Percentiles rank a stretch among this genome's conserved stretches.
These are phyloP conservation scores for Hemibagrus wyckioides DNA, from an alignment of 2,113 vertebrate genomes.

Conservation along the genomic window DNA sequence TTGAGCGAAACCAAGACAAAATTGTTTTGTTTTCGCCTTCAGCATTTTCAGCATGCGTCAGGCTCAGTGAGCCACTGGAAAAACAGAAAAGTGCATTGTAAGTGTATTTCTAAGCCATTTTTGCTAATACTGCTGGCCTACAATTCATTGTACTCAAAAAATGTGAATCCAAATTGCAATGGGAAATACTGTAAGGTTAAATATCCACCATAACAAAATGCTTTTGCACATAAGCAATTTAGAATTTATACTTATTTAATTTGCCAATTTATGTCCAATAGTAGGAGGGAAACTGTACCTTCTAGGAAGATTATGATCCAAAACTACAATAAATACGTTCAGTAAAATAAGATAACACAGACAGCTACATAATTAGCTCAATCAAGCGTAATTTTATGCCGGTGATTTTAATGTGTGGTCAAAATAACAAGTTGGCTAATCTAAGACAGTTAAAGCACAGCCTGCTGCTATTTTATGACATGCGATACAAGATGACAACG, in stretches of 20 bases:
- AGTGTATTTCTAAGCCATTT: slow-evolving; percentile 37
- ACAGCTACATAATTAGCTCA: background rate
- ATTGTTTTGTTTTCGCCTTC: slow-evolving; percentile 4
- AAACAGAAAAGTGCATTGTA: slow-evolving; percentile 31
- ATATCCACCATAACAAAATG: background rate
- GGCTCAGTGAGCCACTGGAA: slow-evolving; percentile 22
- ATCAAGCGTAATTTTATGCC: background rate
- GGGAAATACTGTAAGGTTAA: slow-evolving; percentile 1
- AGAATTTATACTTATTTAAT: background rate
- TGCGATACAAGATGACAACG: slow-evolving; percentile 21
- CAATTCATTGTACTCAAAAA: background rate
- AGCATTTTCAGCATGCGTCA: slow-evolving; percentile 10
- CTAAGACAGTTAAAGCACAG: background rate
- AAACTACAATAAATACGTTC: background rate
- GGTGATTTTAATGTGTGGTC: background rate
- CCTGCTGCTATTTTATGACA: slow-evolving; percentile 3
- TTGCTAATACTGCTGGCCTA: slow-evolving; percentile 9
- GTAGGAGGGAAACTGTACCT: background rate
- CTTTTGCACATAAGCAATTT: background rate
- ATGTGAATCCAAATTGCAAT: background rate
- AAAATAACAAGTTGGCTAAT: slow-evolving; percentile 1
- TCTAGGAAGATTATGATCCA: background rate
- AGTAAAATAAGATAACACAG: background rate
- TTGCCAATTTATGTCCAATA: background rate
- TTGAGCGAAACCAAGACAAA: slow-evolving; percentile 8